phyloP scores from a whole-genome alignment of 2,888 invertebrate genomes.

The Dexiosoma caninum region DNA sequence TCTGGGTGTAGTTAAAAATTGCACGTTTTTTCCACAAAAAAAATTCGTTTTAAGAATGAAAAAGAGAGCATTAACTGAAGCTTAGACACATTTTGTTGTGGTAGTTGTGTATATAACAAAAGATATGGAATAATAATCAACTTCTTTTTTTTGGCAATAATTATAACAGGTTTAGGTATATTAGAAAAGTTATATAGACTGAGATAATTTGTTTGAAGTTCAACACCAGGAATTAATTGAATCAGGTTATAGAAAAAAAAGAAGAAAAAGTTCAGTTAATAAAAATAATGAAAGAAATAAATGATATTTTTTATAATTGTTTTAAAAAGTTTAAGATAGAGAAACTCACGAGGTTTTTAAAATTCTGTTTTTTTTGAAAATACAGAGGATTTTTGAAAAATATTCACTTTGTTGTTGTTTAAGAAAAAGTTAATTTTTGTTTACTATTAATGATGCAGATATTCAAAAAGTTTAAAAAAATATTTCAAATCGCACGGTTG shows the following conservation, averaged over 20 bases:
- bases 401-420: constrained; percentile 9
- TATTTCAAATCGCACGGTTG: too few species aligned
- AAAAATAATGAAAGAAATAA: constrained; percentile 41
- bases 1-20: constrained; percentile 48
- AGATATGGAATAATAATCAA: not conserved
- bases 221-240: constrained; percentile 3
- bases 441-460: not conserved
- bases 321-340: constrained; percentile 12
- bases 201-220: not conserved
- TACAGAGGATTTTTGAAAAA: constrained; percentile 5
- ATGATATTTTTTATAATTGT: constrained; percentile 16
- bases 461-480: too few species aligned
- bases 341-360: constrained; percentile 46
- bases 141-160: constrained; percentile 8
- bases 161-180: constrained; percentile 19
- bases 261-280: not conserved
- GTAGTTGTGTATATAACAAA: not conserved
- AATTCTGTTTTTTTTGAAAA: constrained; percentile 4
- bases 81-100: not conserved
- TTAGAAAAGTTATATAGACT: not conserved
- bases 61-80: constrained; percentile 29
- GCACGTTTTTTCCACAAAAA: constrained; percentile 39
- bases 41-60: constrained; percentile 49
- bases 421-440: not conserved
- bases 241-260: constrained; percentile 20